Evolutionary conservation across 2,888 invertebrate species (phyloP).

Genomic region (Diaprepes abbreviatus): DNA sequence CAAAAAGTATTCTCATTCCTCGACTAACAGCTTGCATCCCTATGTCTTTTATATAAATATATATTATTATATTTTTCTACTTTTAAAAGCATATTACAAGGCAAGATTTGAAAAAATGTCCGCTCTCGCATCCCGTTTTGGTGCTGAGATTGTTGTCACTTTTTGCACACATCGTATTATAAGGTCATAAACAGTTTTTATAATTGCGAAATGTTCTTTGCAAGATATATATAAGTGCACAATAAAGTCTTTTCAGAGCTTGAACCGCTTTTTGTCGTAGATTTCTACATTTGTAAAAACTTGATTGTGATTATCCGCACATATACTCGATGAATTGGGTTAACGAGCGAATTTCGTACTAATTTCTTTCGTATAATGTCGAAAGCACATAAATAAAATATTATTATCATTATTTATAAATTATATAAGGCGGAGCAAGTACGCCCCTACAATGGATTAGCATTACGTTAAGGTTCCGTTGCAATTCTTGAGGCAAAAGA

Average conservation of each 20-base stretch:
- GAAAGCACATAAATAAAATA: not conserved
- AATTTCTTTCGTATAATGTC: not conserved
- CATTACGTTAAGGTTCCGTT: no score
- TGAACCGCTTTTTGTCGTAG: constrained; percentile 23
- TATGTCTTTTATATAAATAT: no score
- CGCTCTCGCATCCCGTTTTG: not conserved
- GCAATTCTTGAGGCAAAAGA: no score
- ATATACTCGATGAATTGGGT: constrained; percentile 26
- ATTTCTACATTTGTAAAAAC: constrained; percentile 31
- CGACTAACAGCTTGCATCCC: no score
- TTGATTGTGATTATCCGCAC: constrained; percentile 21
- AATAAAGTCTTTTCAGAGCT: constrained; percentile 20
- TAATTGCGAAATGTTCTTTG: not conserved
- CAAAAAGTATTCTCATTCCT: no score
- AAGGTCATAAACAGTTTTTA: not conserved
- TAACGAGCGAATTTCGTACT: constrained; percentile 9
- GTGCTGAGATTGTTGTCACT: not conserved
- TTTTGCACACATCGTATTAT: not conserved
- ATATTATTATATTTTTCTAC: no score
- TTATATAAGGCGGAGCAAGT: no score
- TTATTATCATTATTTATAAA: no score
- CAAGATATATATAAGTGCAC: constrained; percentile 5
- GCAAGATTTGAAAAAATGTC: no score
- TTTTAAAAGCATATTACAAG: no score
- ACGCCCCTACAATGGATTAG: no score